Evolutionary conservation across 2,797 vertebrate genomes (phyloP), one percentile per base, ranked within the genome.

Genomic region (Eleutherodactylus coqui): DNA sequence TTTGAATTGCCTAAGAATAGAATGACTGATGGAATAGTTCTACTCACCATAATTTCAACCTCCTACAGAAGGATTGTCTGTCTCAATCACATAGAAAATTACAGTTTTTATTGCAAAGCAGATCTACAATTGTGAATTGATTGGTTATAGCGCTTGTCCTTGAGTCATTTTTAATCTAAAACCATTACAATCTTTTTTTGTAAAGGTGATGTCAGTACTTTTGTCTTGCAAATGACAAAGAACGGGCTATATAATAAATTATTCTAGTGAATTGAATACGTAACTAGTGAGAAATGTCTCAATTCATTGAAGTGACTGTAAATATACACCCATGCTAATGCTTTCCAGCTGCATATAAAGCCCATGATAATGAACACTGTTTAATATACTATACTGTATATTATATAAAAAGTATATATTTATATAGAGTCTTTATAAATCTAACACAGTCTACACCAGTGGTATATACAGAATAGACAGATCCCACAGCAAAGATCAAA

Each of bases 71-170:
- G 69, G 77, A 80, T 84, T 84, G 86, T 84, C 86, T 79, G 67
- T 84, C 86, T 83, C 77, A 38, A 38, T 84, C 86, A 84, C 69
- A 84, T 80, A 72, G 45, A 64, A 87, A 84, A 87, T 87, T 87
- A 84, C 86, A 49, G 86, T 83, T 64, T 87, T 84, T 87, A 87
- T 87, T 87, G 82, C 41, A 80, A 84, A 53, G 64, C 53, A 80
- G 82, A 84, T 87, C 69, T 87, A 75, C 82, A 80, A 84, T 87
- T 84, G 75, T 80, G 76, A 87, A 87, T 87, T 79, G 77, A 87
- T 84, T 87, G 69, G 76, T 84, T 87, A 75, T 47, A 75, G 69
- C 67, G 75, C 82, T 75, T 84, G 75, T 84, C 55, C 55, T 87
- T 84, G 77, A 87, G 76, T 75, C 69, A 80, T 84, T 84, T 84